A percentile compares a stretch with the other conserved stretches of the same genome.
phyloP scores from a whole-genome alignment of 2,113 vertebrate genomes.

The Psophia crepitans region DNA sequence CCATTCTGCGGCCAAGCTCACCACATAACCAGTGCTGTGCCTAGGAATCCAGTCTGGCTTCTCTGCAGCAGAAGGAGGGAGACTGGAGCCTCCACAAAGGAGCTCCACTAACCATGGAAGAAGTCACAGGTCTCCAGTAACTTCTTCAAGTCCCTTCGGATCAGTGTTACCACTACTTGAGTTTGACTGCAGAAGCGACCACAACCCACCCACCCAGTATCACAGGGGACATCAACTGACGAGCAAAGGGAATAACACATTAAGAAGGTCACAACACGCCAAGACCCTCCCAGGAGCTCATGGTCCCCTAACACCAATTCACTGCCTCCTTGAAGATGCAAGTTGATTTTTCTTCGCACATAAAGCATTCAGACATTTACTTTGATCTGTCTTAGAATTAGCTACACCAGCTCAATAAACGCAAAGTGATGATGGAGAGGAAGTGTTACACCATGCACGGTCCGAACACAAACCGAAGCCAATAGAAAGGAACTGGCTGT shows the following conservation, averaged over 20 bases:
- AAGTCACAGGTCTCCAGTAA: not conserved
- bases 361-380: not conserved
- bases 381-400: not conserved
- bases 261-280: not conserved
- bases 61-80: not conserved
- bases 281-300: not conserved
- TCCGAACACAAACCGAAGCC: not conserved
- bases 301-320: not conserved
- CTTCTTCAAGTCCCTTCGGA: not conserved
- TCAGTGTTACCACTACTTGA: not conserved
- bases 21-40: fast-evolving
- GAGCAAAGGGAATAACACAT: not conserved
- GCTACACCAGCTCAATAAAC: not conserved
- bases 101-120: not conserved
- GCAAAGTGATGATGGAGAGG: not conserved
- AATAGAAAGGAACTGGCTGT: not conserved
- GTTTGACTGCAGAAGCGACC: not conserved
- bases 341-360: not conserved
- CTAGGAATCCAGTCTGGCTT: not conserved
- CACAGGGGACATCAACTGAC: not conserved
- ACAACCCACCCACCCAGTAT: not conserved
- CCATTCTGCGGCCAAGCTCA: not conserved
- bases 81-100: not conserved
- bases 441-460: not conserved
- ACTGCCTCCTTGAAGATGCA: fast-evolving